Evolutionary conservation across 2,113 vertebrate species (phyloP).

Genomic region (Chaetorhynchus papuensis): DNA sequence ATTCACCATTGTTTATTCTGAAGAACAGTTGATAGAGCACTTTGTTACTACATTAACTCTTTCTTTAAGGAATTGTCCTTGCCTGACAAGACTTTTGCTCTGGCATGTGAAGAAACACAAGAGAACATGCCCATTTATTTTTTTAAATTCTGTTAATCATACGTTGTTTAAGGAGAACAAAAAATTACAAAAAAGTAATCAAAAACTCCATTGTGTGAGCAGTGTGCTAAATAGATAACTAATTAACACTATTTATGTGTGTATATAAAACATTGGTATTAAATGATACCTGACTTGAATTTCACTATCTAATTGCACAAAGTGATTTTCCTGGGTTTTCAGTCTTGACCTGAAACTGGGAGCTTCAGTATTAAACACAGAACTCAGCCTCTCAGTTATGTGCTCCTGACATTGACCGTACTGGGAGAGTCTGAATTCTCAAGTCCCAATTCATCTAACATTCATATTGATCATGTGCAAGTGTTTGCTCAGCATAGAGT

Average conservation of each 20-base stretch:
- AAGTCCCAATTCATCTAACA: background rate
- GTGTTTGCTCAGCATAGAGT: background rate
- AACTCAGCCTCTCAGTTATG: background rate
- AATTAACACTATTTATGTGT: background rate
- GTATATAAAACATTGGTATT: background rate
- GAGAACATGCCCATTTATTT: background rate
- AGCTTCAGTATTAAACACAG: background rate
- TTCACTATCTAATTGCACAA: background rate
- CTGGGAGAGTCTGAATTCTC: background rate
- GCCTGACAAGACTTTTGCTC: background rate
- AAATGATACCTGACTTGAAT: background rate
- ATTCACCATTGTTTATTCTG: background rate
- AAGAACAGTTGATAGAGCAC: background rate
- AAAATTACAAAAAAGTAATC: background rate
- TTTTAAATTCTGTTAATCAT: background rate
- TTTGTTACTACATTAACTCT: background rate
- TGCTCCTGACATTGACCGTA: background rate
- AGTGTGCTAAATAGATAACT: background rate
- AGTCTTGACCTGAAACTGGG: background rate
- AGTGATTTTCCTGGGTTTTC: background rate
- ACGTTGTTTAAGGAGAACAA: background rate
- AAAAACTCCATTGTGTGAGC: accelerated
- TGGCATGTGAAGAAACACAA: background rate
- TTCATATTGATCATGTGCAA: background rate
- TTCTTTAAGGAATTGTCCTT: background rate